Percentiles rank a stretch among this genome's conserved stretches.
Evolutionary conservation across 2,888 invertebrate genomes (phyloP).

Genomic region (Drosophila falleni): DNA sequence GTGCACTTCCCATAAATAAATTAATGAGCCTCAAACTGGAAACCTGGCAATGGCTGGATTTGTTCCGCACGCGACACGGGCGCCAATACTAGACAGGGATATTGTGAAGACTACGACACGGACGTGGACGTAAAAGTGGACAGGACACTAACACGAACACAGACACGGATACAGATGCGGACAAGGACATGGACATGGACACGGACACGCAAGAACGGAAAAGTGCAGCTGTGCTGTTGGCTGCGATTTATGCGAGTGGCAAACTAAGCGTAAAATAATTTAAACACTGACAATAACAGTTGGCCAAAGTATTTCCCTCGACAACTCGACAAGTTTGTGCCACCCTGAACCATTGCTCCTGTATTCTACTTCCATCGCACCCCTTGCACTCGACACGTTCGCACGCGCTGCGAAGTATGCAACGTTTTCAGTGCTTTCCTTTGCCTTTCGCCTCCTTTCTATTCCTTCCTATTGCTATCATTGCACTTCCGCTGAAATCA

Average conservation of each 20-base stretch:
- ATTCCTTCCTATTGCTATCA: slow-evolving; percentile 59
- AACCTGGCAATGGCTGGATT: slow-evolving; percentile 49
- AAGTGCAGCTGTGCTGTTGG: slow-evolving; percentile 53
- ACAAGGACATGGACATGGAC: slow-evolving; percentile 21
- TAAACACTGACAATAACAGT: slow-evolving; percentile 81
- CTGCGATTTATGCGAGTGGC: slow-evolving; percentile 77
- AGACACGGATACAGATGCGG: slow-evolving; percentile 1
- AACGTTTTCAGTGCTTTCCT: slow-evolving; percentile 27
- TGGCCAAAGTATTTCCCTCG: slow-evolving; percentile 68
- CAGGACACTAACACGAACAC: slow-evolving; percentile 14
- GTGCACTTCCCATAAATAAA: slow-evolving; percentile 82
- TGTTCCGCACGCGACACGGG: slow-evolving; percentile 50
- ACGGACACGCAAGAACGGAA: slow-evolving; percentile 51
- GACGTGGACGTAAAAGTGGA: slow-evolving; percentile 22
- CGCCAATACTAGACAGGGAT: slow-evolving; percentile 8
- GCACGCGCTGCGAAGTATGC: slow-evolving; percentile 67
- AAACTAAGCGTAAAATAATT: slow-evolving; percentile 81
- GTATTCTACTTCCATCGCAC: background rate
- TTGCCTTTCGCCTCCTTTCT: slow-evolving; percentile 22
- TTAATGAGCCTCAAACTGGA: slow-evolving; percentile 69
- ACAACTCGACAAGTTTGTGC: slow-evolving; percentile 62
- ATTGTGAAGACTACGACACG: slow-evolving; percentile 21
- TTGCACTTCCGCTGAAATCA: slow-evolving; percentile 79
- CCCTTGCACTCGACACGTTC: slow-evolving; percentile 73
- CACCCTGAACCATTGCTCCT: slow-evolving; percentile 2